Base-by-base conservation (phyloP, 2,113 vertebrate genomes). In the Erpornis zantholeuca region DNA sequence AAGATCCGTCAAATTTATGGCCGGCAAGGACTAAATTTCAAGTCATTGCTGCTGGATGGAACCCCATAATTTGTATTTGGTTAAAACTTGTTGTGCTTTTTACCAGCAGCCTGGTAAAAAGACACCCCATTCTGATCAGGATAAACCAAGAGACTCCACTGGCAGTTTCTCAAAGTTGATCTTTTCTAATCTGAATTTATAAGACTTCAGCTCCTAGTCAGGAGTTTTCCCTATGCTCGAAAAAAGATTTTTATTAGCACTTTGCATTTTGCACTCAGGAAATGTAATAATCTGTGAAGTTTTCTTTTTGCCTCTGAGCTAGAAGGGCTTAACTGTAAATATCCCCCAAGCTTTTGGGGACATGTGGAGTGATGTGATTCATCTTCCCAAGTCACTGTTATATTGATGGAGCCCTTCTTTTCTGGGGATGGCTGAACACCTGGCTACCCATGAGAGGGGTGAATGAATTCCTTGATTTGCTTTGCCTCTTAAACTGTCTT, bases 351-450 rank as follows among this genome's bases (percentile, higher is more conserved):
- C 2, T 2, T 52, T 36, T 68, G 28, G 29, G 36, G 28, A 44
- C 11, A 8, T 50, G 50, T 7, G 8, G 11, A 68, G 61, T 11
- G 23, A 82, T 38, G 33, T 42, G 6, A 25, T 69, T 76, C 31
- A 24, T 27, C 20, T 57, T 56, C 33, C 36, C 22, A 49, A 61
- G 47, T 10, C 7, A 29, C 22, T 6, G 4, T n/a, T n/a, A 31
- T 0, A 13, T 4, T 17, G 44, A 56, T 0, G 1, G 11, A 77
- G n/a, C 10, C n/a, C 18, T 59, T 35, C 44, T 47, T 33, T 59
- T 45, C 38, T 40, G 64, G 18, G 12, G 19, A 71, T 28, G n/a
- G 44, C 22, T 31, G 47, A 82, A 77, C 35, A 65, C 25, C 44
- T 33, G 70, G 28, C 44, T 57, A 63, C 21, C 28, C 13, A 31